Conservation (phyloP, 64 coral and sea anemone species). For the Astreopora myriophthalma region DNA sequence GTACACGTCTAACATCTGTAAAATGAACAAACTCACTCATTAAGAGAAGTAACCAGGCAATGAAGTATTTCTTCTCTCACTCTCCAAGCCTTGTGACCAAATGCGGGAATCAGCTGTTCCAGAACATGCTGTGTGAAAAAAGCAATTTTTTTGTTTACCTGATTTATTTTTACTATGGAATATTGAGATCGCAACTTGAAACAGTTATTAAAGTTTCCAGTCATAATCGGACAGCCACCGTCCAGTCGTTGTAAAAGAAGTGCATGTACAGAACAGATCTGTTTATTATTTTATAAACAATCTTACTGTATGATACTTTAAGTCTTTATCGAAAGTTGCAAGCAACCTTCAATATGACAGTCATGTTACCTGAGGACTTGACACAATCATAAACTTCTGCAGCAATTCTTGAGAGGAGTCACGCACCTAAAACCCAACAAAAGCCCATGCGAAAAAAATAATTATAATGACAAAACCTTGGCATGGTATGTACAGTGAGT, state of each 20-base stretch:
- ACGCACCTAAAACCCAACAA: constrained; percentile 68
- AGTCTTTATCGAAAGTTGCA: too few species aligned
- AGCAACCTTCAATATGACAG: too few species aligned
- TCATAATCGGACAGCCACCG: too few species aligned
- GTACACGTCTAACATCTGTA: too few species aligned
- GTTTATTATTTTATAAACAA: too few species aligned
- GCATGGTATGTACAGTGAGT: too few species aligned
- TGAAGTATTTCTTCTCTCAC: constrained; percentile 94
- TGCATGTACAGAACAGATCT: too few species aligned
- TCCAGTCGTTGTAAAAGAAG: too few species aligned
- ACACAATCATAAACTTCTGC: constrained; percentile 96
- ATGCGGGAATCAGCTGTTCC: constrained; percentile 89
- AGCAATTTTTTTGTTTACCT: background rate
- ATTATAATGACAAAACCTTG: background rate
- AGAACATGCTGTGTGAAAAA: constrained; percentile 81
- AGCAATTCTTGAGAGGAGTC: constrained; percentile 86
- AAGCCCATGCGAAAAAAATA: background rate
- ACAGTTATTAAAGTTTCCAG: too few species aligned
- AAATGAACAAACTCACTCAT: constrained; percentile 57
- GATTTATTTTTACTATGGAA: too few species aligned
- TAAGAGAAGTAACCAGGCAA: constrained; percentile 84
- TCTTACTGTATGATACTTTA: too few species aligned
- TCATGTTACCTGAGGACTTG: constrained; percentile 84
- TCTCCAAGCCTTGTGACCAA: constrained; percentile 94
- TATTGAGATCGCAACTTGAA: too few species aligned